These are phyloP conservation scores for Helicoverpa armigera DNA, from an alignment of 1,140 invertebrate species.

Conservation along the genomic window DNA sequence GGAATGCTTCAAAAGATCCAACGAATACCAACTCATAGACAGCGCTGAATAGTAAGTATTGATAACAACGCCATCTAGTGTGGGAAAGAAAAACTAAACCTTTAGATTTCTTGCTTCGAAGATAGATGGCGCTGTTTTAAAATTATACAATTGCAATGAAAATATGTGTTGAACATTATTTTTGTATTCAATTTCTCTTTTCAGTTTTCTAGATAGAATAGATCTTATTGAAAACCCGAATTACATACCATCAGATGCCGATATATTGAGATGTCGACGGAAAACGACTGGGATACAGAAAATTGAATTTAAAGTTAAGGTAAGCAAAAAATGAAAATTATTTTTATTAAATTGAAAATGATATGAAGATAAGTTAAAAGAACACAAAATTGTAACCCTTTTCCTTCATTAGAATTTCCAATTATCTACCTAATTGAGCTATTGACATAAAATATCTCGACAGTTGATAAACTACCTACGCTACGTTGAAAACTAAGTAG, in stretches of 20 bases:
- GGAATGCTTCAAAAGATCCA: slow-evolving; percentile 90
- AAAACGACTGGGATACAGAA: slow-evolving; percentile 91
- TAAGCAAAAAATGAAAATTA: slow-evolving; percentile 45
- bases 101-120: background rate
- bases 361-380: no score
- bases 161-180: background rate
- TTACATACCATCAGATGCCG: slow-evolving; percentile 90
- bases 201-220: slow-evolving; percentile 90
- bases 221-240: slow-evolving; percentile 87
- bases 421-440: no score
- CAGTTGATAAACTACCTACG: no score
- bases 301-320: slow-evolving; percentile 90
- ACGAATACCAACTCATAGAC: slow-evolving; percentile 93
- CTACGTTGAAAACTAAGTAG: no score
- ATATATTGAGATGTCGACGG: slow-evolving; percentile 90
- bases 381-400: no score
- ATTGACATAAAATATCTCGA: no score
- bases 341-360: no score
- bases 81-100: background rate
- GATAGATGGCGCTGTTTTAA: slow-evolving; percentile 14
- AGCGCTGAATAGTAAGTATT: slow-evolving; percentile 92
- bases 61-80: slow-evolving; percentile 4
- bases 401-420: no score
- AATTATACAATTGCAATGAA: background rate
- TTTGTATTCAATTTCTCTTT: slow-evolving; percentile 49